phyloP scores from a whole-genome alignment of 2,113 vertebrate species.

The Cygnus buccinator region DNA sequence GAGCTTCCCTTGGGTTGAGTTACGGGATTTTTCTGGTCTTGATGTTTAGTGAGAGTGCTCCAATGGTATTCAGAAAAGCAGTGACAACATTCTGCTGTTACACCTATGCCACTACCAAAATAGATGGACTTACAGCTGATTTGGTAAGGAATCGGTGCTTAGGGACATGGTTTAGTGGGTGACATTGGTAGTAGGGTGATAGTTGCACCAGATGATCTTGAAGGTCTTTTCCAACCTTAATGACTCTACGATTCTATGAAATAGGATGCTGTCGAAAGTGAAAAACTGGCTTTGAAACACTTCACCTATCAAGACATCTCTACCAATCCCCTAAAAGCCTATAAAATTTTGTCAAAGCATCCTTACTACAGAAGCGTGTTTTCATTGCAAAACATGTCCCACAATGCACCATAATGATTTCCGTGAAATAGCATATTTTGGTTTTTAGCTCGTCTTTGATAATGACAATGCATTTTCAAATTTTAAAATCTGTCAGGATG shows the following conservation, averaged over 20 bases:
- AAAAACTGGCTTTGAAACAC: not conserved
- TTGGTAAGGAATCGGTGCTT: not conserved
- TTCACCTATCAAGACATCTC: not conserved
- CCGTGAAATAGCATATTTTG: not conserved
- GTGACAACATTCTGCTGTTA: not conserved
- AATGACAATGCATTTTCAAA: not conserved
- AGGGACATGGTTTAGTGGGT: no score
- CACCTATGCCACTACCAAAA: not conserved
- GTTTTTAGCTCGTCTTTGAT: not conserved
- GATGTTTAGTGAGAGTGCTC: not conserved
- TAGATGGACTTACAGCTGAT: not conserved
- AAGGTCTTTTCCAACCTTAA: no score
- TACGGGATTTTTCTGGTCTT: not conserved
- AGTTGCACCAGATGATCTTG: no score
- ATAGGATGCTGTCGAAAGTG: not conserved
- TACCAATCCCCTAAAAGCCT: not conserved
- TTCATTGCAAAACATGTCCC: not conserved
- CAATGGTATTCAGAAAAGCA: not conserved
- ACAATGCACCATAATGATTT: not conserved
- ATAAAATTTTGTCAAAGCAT: not conserved
- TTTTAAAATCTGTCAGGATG: not conserved
- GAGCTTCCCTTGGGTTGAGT: not conserved
- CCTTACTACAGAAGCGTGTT: not conserved
- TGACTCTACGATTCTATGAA: no score
- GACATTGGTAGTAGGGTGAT: no score